These are phyloP conservation scores for Tarsius wallacei DNA, from an alignment of 2,797 vertebrate genomes.

Conservation along the genomic window DNA sequence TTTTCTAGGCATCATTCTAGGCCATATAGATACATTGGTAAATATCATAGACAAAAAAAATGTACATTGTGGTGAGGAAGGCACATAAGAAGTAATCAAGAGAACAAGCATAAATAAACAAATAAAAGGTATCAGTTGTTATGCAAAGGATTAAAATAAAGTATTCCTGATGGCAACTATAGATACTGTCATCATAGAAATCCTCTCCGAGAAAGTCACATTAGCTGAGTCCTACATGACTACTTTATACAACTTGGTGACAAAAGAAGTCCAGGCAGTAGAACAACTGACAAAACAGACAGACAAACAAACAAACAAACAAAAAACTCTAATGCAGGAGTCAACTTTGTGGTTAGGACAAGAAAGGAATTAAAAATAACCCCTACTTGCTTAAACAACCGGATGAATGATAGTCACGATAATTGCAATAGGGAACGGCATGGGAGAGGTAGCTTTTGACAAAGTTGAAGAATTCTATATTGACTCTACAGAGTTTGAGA, in stretches of 20 bases:
- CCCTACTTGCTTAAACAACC: background rate
- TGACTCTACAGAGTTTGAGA: background rate
- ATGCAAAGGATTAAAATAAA: background rate
- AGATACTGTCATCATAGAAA: background rate
- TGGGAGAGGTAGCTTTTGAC: background rate
- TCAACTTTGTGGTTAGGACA: background rate
- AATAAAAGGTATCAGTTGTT: background rate
- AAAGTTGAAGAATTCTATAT: background rate
- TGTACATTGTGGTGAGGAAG: background rate
- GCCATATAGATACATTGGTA: background rate
- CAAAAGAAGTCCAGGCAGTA: background rate
- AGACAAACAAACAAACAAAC: no score
- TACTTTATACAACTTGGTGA: background rate
- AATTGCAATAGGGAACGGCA: background rate
- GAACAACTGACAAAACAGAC: background rate
- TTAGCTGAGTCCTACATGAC: background rate
- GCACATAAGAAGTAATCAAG: background rate
- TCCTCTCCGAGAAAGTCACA: background rate
- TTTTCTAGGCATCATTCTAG: background rate
- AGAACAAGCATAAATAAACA: background rate
- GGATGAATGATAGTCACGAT: background rate
- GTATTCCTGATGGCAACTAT: background rate
- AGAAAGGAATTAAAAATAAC: background rate
- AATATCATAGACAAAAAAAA: background rate
- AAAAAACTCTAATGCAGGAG: background rate